phyloP scores from a whole-genome alignment of 1,140 invertebrate species.

The Riptortus pedestris region DNA sequence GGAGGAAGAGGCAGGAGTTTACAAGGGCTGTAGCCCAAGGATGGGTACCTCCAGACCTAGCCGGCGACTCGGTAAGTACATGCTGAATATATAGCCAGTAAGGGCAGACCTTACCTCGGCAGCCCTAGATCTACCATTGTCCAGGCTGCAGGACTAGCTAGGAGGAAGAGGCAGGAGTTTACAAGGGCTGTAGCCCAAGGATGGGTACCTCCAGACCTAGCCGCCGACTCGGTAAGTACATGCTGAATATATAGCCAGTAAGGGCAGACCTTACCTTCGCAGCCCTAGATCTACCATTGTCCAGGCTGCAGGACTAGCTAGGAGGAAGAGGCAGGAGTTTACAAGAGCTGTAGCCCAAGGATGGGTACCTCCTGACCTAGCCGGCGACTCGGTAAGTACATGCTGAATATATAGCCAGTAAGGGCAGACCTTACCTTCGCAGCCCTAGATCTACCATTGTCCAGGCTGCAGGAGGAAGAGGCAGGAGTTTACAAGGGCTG shows the following conservation, averaged over 20 bases:
- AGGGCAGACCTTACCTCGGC: slow-evolving; percentile 50
- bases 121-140: slow-evolving; percentile 52
- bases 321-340: slow-evolving; percentile 54
- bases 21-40: slow-evolving; percentile 53
- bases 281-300: slow-evolving; percentile 52
- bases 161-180: slow-evolving; percentile 54
- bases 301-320: slow-evolving; percentile 46
- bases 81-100: no score
- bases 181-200: slow-evolving; percentile 53
- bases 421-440: slow-evolving; percentile 50
- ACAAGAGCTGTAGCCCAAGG: slow-evolving; percentile 53
- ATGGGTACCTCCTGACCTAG: slow-evolving; percentile 40
- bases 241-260: no score
- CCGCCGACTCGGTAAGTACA: no score
- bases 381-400: no score
- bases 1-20: slow-evolving; percentile 54
- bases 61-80: no score
- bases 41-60: slow-evolving; percentile 40
- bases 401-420: no score
- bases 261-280: slow-evolving; percentile 50
- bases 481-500: slow-evolving; percentile 53
- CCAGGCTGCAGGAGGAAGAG: slow-evolving; percentile 50
- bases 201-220: slow-evolving; percentile 40
- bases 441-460: slow-evolving; percentile 52
- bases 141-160: slow-evolving; percentile 46